Conservation (phyloP, 1,140 invertebrate genomes). For the Calycopis cecrops region DNA sequence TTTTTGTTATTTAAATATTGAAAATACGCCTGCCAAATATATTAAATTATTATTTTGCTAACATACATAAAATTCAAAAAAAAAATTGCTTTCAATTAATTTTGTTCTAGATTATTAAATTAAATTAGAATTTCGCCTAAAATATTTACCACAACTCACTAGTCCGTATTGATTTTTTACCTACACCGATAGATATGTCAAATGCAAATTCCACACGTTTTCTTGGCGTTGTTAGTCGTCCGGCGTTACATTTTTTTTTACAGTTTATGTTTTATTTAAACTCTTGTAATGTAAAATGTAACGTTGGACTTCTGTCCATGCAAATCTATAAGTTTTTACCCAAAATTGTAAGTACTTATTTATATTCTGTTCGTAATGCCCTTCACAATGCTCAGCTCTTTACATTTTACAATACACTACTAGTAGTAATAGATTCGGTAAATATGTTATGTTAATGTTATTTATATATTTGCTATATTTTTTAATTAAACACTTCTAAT, state of each 20-base stretch:
- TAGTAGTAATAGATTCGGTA: too few species aligned
- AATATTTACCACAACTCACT: background rate
- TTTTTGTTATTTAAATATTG: too few species aligned
- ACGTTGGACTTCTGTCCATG: slow-evolving; percentile 41
- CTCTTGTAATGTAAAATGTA: slow-evolving; percentile 63
- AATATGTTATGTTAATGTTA: too few species aligned
- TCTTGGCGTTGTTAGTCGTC: slow-evolving; percentile 70
- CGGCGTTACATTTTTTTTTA: slow-evolving; percentile 62
- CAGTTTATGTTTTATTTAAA: slow-evolving; percentile 57
- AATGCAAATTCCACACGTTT: slow-evolving; percentile 66
- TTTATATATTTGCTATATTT: too few species aligned
- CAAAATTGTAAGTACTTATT: slow-evolving; percentile 52
- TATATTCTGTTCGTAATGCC: slow-evolving; percentile 19
- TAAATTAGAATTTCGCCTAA: too few species aligned
- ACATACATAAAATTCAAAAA: too few species aligned
- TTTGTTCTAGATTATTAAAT: too few species aligned
- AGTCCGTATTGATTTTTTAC: slow-evolving; percentile 26
- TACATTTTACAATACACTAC: too few species aligned
- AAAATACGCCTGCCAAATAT: too few species aligned
- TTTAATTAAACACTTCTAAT: too few species aligned
- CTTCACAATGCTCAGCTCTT: slow-evolving; percentile 21
- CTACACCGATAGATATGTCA: slow-evolving; percentile 29
- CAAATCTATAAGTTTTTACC: slow-evolving; percentile 46
- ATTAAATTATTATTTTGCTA: too few species aligned
- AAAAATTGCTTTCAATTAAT: too few species aligned